Percentiles rank a stretch among this genome's conserved stretches.
Evolutionary conservation across 2,888 invertebrate genomes (phyloP).

Genomic region (Euzophera pinguis): DNA sequence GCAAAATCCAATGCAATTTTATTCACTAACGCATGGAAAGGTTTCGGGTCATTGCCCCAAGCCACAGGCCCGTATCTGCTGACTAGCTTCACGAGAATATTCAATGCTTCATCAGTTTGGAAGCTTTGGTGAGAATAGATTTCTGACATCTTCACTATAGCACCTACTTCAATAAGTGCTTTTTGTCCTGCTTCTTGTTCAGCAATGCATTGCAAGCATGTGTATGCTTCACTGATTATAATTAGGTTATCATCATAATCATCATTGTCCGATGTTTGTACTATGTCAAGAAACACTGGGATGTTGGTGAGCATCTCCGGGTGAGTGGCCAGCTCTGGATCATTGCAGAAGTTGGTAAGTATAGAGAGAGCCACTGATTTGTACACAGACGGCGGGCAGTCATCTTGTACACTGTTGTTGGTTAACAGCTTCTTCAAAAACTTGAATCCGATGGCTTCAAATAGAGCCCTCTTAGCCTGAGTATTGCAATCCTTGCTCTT

Average conservation of each 20-base stretch:
- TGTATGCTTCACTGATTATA: constrained; percentile 91
- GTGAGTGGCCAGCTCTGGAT: constrained; percentile 88
- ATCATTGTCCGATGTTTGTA: constrained; percentile 90
- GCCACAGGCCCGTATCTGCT: constrained; percentile 85
- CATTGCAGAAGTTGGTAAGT: constrained; percentile 91
- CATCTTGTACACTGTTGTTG: constrained; percentile 88
- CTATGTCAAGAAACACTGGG: constrained; percentile 90
- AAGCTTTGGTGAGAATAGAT: constrained; percentile 93
- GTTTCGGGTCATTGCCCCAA: constrained; percentile 89
- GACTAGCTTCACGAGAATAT: constrained; percentile 87
- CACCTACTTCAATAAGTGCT: constrained; percentile 87
- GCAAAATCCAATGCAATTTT: constrained; percentile 93
- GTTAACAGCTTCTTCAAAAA: constrained; percentile 90
- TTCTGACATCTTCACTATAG: constrained; percentile 89
- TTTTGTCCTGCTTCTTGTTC: constrained; percentile 88
- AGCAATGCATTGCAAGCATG: constrained; percentile 90
- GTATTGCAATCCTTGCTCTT: constrained; percentile 90
- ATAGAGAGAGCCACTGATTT: constrained; percentile 94
- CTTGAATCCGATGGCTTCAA: constrained; percentile 93
- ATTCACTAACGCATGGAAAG: constrained; percentile 89
- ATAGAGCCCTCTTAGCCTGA: constrained; percentile 88
- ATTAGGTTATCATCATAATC: constrained; percentile 93
- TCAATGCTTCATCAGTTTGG: constrained; percentile 92
- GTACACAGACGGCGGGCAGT: constrained; percentile 93
- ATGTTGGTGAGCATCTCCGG: constrained; percentile 91